These are phyloP conservation scores for cat (Felis catus) DNA, from an alignment of 2,113 vertebrate species.

Conservation along the genomic window F.catus_Fca126_mat1.0 CM031420.1:155744501-155745000, in stretches of 20 bases:
- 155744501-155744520: not conserved
- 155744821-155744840: not conserved
- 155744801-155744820: not conserved
- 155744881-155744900: rapidly evolving
- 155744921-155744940: not conserved
- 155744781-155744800: not conserved
- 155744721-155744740: not conserved
- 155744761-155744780: not conserved
- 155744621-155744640: not conserved
- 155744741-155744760: not conserved
- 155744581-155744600: not conserved
- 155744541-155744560: no score
- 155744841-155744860: not conserved
- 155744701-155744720: not conserved
- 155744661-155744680: not conserved
- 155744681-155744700: not conserved
- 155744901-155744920: not conserved
- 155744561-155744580: not conserved
- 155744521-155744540: no score
- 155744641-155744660: not conserved
- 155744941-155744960: not conserved
- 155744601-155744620: not conserved
- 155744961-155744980: not conserved
- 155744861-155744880: not conserved
- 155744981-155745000: not conserved